These are phyloP conservation scores for Oreochromis aureus DNA, from an alignment of 2,113 vertebrate species.

Conservation along the genomic window DNA sequence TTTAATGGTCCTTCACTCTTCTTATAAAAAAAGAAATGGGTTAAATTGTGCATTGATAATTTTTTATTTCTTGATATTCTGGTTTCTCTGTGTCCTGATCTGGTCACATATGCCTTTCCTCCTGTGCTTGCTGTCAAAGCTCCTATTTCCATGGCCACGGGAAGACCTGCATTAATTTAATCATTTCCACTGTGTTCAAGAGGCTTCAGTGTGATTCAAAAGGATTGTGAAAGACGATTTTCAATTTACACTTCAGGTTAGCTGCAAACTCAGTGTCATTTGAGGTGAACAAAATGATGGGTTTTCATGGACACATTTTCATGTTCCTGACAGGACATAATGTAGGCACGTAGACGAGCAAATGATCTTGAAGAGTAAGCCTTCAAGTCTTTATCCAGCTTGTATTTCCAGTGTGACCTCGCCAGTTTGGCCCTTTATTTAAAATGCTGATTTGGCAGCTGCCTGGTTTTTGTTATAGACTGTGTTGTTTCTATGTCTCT, in stretches of 20 bases:
- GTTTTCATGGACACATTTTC: not conserved
- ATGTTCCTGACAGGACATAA: not conserved
- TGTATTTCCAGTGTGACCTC: not conserved
- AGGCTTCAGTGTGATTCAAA: not conserved
- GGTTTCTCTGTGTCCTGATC: not conserved
- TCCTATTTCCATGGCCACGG: not conserved
- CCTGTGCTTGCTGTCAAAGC: not conserved
- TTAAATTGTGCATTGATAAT: not conserved
- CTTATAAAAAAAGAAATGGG: not conserved
- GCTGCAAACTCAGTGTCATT: not conserved
- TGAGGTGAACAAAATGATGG: not conserved
- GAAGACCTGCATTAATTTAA: not conserved
- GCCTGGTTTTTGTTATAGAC: not conserved
- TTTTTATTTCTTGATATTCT: not conserved
- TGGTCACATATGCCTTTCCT: not conserved
- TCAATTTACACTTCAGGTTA: not conserved
- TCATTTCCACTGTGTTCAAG: not conserved
- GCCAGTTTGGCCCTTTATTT: not conserved
- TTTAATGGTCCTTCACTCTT: not conserved
- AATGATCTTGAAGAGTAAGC: not conserved
- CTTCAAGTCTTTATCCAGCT: not conserved
- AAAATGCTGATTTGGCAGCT: not conserved
- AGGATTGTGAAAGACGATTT: not conserved
- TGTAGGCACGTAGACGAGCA: not conserved
- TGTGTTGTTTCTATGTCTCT: not conserved